Conservation (phyloP, 2,797 vertebrate species). For the Pseudochirops corinnae region DNA sequence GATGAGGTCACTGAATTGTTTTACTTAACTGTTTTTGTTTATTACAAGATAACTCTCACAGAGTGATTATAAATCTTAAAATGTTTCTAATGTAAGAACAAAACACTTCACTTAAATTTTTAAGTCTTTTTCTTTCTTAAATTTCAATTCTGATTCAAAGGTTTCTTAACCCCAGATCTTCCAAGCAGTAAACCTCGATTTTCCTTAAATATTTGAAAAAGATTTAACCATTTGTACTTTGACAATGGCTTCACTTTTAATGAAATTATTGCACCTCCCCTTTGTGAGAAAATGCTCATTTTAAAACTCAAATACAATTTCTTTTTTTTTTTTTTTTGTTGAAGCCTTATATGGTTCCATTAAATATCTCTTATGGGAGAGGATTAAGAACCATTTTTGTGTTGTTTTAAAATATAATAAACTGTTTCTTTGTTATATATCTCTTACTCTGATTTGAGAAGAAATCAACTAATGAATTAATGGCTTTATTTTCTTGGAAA, state of each 20-base stretch:
- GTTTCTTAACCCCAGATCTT: not conserved
- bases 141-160: too few relatives aligned
- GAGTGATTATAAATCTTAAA: too few relatives aligned
- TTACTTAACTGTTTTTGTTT: too few relatives aligned
- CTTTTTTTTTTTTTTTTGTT: not conserved
- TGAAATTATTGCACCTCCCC: not conserved
- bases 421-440: not conserved
- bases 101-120: too few relatives aligned
- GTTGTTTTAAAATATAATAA: not conserved
- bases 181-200: not conserved
- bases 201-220: constrained; percentile 21
- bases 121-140: too few relatives aligned
- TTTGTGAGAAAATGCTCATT: constrained; percentile 6
- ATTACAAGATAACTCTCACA: too few relatives aligned
- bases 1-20: too few relatives aligned
- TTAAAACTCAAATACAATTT: constrained; percentile 10
- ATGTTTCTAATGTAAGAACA: too few relatives aligned
- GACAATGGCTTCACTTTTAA: not conserved
- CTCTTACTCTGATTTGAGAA: not conserved
- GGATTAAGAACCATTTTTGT: not conserved
- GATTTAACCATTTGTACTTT: not conserved
- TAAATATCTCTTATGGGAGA: not conserved
- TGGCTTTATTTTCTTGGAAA: not conserved
- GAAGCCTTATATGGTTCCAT: not conserved
- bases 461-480: constrained; percentile 4